Base-by-base conservation (phyloP, 2,888 invertebrate species). In the Drosophila peninsularis region DNA sequence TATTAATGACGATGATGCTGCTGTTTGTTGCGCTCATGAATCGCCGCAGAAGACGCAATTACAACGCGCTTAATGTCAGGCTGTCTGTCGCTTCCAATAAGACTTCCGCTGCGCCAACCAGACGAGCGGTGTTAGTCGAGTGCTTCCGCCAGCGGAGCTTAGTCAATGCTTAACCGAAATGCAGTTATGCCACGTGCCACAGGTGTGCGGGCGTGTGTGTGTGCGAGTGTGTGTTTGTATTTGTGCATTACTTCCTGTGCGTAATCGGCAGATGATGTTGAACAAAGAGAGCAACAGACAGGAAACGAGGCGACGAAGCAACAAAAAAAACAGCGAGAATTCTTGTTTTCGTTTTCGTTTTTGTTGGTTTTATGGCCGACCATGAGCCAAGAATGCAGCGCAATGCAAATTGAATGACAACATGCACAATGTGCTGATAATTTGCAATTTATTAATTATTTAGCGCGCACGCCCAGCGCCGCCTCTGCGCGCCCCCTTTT, bases 181-280 rank as follows among this genome's bases (percentile, higher is more conserved):
- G 62, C 74, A 53, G 30, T 63, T 54, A 17, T 34, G 69, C 73
- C 69, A 75, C 73, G 75, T 74, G 73, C 63, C 30, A 9, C 52
- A 74, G 68, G 63, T 73, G 30, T 30, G 30, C 27, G 19, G 24
- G 32, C 37, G 36, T 11, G n/a, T 24, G 32, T 47, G 13, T 36
- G 11, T 27, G 42, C 37, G 27, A 30, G 11, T 36, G 21, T 53
- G 44, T 10, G 27, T 39, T 1, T 27, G 41, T 49, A 17, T 34
- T 24, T 37, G 32, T 36, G 44, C 41, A 30, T 57, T 50, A 69
- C 73, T 81, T 81, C 81, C 81, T 79, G 73, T 69, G 69, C 63
- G 65, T 66, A 55, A 53, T 55, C 75, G 67, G 64, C 83, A 71
- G 68, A 82, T 78, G 72, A 75, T 75, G 72, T 73, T 78, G 82